Evolutionary conservation across 2,113 vertebrate species (phyloP).

Genomic region (Herpetotheres cachinnans): DNA sequence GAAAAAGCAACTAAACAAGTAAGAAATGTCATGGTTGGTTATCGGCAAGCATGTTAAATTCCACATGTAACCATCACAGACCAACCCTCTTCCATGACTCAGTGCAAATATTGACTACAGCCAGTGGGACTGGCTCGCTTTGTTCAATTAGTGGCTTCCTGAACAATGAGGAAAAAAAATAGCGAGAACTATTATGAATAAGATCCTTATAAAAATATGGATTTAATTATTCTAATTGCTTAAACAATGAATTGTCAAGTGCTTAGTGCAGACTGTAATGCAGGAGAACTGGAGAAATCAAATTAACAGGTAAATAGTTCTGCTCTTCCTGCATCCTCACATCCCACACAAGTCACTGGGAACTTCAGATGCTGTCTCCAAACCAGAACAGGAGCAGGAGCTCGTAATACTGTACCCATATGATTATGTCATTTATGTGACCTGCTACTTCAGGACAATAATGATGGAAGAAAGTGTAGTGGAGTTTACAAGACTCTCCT

Average conservation of each 20-base stretch:
- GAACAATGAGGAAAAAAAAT: background rate
- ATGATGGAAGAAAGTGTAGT: background rate
- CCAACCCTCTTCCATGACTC: background rate
- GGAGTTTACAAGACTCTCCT: background rate
- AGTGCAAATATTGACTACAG: background rate
- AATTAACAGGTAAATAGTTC: background rate
- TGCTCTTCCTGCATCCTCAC: background rate
- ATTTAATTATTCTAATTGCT: conserved; percentile 32
- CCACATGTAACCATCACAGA: background rate
- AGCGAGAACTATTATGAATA: background rate
- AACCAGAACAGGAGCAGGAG: background rate
- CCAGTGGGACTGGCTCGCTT: background rate
- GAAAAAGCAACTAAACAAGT: background rate
- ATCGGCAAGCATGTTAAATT: background rate
- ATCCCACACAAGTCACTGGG: background rate
- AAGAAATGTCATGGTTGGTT: background rate
- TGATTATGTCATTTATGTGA: background rate
- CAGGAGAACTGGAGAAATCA: background rate
- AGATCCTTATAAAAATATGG: background rate
- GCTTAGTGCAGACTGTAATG: background rate
- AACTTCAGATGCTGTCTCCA: background rate
- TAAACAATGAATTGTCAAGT: background rate
- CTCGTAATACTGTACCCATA: background rate
- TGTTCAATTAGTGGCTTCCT: background rate
- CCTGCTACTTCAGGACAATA: background rate